Evolutionary conservation across 2,113 vertebrate species (phyloP), one percentile per base, ranked within the genome.

Genomic region (Engraulis encrasicolus): DNA sequence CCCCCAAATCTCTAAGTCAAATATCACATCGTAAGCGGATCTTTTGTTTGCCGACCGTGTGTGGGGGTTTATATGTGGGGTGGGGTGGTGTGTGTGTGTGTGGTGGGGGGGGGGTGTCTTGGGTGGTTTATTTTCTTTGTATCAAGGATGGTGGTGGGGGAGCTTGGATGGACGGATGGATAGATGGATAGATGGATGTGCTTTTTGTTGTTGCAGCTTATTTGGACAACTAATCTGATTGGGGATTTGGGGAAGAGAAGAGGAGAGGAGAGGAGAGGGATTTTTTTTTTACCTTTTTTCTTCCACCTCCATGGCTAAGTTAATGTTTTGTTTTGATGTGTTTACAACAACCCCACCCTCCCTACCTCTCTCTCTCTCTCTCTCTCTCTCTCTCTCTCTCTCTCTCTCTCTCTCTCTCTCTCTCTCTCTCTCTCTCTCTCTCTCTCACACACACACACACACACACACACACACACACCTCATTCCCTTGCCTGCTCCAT

Each of bases 281-380:
- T n/a, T n/a, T n/a, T n/a, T n/a, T n/a, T 15, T 31, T 31, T 31
- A n/a, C n/a, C n/a, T 31, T 15, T 31, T 14, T 31, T 23, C 58
- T 66, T 74, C 66, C 66, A 9, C 58, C 23, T 74, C 66, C 66
- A 27, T 34, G 66, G 66, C 27, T 74, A 74, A 74, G 66, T 74
- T 74, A 74, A 74, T 74, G 66, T 74, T 74, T 71, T 74, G 27
- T 34, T 74, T 74, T 74, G 66, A 74, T 71, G 61, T 71, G 12
- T 71, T 71, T 27, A 71, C 61, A 71, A 71, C 7, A 7, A n/a
- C 61, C 61, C 61, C 23, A 17, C 27, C 31, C 5, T 31, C 66
- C 66, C 31, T 36, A 2, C 66, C 12, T 27, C 27, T 12, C 27
- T 34, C 31, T 12, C n/a, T 66, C 54, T n/a, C n/a, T n/a, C 20